Percentiles rank a stretch among this genome's conserved stretches.
Evolutionary conservation across 2,113 vertebrate species (phyloP).

Genomic region (Plotosus lineatus): DNA sequence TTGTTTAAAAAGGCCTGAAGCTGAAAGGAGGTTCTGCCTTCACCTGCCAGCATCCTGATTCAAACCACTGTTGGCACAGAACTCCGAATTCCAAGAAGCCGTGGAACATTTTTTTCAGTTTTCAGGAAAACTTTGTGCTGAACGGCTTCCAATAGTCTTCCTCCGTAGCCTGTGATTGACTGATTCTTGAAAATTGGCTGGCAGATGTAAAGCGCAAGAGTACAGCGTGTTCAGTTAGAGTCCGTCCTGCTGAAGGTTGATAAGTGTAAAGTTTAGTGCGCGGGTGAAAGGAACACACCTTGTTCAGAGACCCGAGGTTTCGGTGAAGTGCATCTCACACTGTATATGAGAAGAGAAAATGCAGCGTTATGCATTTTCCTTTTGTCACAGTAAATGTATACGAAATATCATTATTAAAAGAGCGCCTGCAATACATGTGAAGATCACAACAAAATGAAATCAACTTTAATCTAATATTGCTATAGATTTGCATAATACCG

Average conservation of each 20-base stretch:
- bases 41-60: not conserved
- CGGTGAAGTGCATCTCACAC: not conserved
- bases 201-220: conserved; percentile 11
- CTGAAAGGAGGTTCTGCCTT: not conserved
- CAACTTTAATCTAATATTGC: not conserved
- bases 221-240: conserved; percentile 39
- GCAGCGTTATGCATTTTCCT: not conserved
- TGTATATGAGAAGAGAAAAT: too few species aligned
- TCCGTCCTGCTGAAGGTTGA: conserved; percentile 11
- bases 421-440: too few species aligned
- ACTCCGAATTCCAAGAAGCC: conserved; percentile 10
- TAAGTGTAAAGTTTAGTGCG: conserved; percentile 48
- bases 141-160: conserved; percentile 11
- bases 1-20: conserved; percentile 3
- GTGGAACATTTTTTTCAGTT: not conserved
- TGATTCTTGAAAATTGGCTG: conserved; percentile 6
- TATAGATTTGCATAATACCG: not conserved
- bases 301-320: not conserved
- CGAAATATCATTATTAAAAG: not conserved
- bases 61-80: conserved; percentile 11
- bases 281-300: conserved; percentile 16
- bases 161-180: not conserved
- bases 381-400: not conserved
- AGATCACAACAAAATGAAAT: not conserved
- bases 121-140: not conserved